phyloP scores from a whole-genome alignment of 2,888 invertebrate genomes.

The Drosophila multiciliata region DNA sequence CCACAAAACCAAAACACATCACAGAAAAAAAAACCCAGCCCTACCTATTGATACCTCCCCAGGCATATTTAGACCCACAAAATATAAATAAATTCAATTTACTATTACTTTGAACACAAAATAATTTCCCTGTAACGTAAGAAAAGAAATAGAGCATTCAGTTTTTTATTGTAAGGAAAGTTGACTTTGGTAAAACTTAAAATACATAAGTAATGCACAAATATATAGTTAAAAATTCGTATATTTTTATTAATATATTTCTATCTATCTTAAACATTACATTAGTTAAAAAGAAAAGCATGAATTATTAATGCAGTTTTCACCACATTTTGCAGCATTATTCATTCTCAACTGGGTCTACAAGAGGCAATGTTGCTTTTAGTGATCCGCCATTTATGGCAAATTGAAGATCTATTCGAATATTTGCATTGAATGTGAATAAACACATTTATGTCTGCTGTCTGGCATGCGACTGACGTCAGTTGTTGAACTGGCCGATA shows the following conservation, averaged over 20 bases:
- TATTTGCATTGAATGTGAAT: constrained; percentile 39
- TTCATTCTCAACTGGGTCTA: constrained; percentile 23
- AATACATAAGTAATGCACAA: background rate
- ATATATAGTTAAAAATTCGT: background rate
- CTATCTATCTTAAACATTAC: no score
- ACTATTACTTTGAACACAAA: background rate
- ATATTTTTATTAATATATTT: no score
- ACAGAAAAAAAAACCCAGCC: constrained; percentile 4
- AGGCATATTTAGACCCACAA: background rate
- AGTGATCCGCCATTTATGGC: constrained; percentile 16
- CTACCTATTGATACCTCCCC: background rate
- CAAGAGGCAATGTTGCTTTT: background rate
- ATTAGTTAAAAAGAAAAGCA: background rate
- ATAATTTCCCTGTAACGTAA: background rate
- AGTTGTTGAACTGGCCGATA: constrained; percentile 34
- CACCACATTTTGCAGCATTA: background rate
- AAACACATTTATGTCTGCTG: constrained; percentile 33
- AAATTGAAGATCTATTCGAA: constrained; percentile 38
- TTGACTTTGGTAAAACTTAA: background rate
- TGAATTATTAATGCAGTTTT: background rate
- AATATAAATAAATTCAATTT: background rate
- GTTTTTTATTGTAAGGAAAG: background rate
- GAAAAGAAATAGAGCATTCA: background rate
- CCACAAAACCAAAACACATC: background rate
- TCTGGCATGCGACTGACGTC: constrained; percentile 61